A percentile compares a stretch with the other conserved stretches of the same genome.
Conservation (phyloP, 2,888 invertebrate genomes). For the Eumacrocentrus americanus region DNA sequence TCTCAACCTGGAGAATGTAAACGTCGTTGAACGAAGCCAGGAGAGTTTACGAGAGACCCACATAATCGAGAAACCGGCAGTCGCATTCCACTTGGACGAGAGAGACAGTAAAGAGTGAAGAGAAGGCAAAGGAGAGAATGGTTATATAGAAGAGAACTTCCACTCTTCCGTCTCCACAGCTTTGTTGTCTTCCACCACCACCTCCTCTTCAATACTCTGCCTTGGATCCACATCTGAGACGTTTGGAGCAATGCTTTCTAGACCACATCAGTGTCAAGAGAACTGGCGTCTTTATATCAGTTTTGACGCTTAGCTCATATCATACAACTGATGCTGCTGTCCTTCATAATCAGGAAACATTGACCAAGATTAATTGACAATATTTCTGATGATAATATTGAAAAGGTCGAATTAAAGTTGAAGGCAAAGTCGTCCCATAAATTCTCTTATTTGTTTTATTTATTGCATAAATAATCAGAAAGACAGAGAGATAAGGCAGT, state of each 20-base stretch:
- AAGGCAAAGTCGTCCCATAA: too few relatives aligned
- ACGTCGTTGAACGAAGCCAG: conserved; percentile 21
- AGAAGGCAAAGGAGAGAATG: neutral
- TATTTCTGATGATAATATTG: too few relatives aligned
- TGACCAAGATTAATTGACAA: too few relatives aligned
- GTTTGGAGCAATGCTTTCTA: neutral
- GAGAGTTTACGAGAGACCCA: conserved; percentile 45
- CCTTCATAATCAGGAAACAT: too few relatives aligned
- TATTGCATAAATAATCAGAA: neutral
- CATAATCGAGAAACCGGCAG: conserved; percentile 54
- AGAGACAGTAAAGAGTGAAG: conserved; percentile 17
- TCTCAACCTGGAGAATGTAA: conserved; percentile 55
- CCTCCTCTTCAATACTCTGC: neutral
- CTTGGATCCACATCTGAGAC: neutral
- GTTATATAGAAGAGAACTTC: neutral
- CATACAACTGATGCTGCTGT: too few relatives aligned
- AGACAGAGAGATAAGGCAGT: neutral
- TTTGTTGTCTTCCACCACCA: too few relatives aligned
- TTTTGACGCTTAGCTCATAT: too few relatives aligned
- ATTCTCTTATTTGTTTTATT: neutral
- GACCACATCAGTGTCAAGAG: neutral
- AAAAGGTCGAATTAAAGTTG: conserved; percentile 12
- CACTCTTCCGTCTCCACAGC: neutral
- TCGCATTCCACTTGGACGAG: conserved; percentile 50
- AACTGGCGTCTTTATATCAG: neutral